Conservation (phyloP, 2,797 vertebrate species). For the Alcedo quadribrachys region DNA sequence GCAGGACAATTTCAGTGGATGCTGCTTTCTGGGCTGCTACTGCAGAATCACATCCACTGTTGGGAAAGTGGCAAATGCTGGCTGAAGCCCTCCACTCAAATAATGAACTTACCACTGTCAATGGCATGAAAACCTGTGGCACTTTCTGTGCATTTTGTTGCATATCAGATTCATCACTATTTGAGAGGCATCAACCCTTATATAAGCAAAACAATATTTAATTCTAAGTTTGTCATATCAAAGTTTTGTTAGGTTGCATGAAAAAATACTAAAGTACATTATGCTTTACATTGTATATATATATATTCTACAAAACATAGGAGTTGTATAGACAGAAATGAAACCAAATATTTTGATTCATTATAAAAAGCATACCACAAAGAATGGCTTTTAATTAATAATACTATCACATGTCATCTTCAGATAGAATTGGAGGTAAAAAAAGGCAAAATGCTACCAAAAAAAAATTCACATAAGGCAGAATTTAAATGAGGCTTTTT, state of each 20-base stretch:
- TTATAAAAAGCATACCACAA: neutral
- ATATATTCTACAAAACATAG: neutral
- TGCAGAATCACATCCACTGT: neutral
- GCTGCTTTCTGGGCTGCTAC: neutral
- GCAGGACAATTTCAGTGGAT: neutral
- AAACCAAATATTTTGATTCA: neutral
- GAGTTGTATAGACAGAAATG: neutral
- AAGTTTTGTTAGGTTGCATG: neutral
- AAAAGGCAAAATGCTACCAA: neutral
- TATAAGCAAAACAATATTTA: neutral
- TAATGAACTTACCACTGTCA: neutral
- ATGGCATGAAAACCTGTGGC: neutral
- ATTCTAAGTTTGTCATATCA: neutral
- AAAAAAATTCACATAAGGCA: neutral
- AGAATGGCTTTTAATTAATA: neutral
- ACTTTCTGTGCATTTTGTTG: neutral
- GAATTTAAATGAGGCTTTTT: neutral
- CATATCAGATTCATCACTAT: neutral
- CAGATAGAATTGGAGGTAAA: neutral
- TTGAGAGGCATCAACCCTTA: neutral
- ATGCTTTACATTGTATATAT: neutral
- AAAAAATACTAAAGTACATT: neutral
- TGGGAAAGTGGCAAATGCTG: neutral
- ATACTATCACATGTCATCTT: neutral
- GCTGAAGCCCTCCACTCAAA: neutral